A percentile compares a stretch with the other conserved stretches of the same genome.
These are phyloP conservation scores for Syngnathus scovelli DNA, from an alignment of 2,113 vertebrate genomes.

Conservation along the genomic window DNA sequence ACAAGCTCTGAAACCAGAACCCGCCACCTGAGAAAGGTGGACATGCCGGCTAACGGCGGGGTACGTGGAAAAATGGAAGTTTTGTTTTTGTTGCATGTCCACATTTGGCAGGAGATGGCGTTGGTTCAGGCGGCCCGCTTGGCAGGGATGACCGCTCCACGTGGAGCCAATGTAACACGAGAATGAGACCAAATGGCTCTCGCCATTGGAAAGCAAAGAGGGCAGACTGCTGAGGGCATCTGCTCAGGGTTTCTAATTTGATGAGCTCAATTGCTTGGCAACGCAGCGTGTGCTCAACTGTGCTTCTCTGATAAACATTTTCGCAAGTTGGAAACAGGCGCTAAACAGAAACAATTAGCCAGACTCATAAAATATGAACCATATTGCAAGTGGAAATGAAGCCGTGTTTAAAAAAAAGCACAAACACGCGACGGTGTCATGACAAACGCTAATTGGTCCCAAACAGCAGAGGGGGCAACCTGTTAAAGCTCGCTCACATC, in stretches of 20 bases:
- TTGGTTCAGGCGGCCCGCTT: conserved; percentile 55
- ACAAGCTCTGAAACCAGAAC: conserved; percentile 20
- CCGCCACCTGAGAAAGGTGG: conserved; percentile 1
- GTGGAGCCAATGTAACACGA: conserved; percentile 66
- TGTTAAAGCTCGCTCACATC: conserved; percentile 52
- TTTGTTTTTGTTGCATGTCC: conserved; percentile 47
- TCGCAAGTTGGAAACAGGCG: conserved; percentile 35
- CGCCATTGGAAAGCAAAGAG: conserved; percentile 61
- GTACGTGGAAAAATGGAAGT: conserved; percentile 33
- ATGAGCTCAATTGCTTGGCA: conserved; percentile 66
- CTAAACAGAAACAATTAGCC: conserved; percentile 55
- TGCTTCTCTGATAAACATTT: conserved; percentile 58
- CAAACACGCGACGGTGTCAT: conserved; percentile 21
- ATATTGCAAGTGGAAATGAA: conserved; percentile 51
- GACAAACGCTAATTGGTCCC: conserved; percentile 59
- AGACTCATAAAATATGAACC: conserved; percentile 58
- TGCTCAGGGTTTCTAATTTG: conserved; percentile 76
- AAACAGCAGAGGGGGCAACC: conserved; percentile 49
- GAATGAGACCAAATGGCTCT: conserved; percentile 70
- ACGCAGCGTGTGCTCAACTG: conserved; percentile 66
- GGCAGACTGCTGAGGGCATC: conserved; percentile 55
- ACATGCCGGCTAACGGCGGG: conserved; percentile 26
- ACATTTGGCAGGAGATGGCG: conserved; percentile 41
- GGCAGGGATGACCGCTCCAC: conserved; percentile 55
- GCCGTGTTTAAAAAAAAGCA: conserved; percentile 40